phyloP scores from a whole-genome alignment of 2,113 vertebrate species.

The Hemicordylus capensis region DNA sequence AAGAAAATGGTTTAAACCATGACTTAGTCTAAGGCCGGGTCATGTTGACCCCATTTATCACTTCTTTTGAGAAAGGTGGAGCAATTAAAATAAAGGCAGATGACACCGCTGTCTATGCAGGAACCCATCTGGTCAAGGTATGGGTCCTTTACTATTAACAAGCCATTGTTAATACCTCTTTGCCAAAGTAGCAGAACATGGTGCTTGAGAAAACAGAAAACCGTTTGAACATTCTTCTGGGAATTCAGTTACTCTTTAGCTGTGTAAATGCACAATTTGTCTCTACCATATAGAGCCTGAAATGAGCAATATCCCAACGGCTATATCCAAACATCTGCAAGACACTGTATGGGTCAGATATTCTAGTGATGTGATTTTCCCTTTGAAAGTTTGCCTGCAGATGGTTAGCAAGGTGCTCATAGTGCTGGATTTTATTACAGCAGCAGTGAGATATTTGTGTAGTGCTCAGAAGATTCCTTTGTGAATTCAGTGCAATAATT shows the following conservation, averaged over 20 bases:
- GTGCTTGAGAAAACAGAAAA: constrained; percentile 72
- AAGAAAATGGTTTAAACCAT: constrained; percentile 82
- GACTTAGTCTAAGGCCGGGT: constrained; percentile 74
- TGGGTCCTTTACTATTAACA: constrained; percentile 67
- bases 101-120: constrained; percentile 54
- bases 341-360: constrained; percentile 67
- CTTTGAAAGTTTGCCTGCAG: constrained; percentile 72
- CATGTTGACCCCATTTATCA: constrained; percentile 84
- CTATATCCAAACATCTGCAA: constrained; percentile 73
- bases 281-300: constrained; percentile 77
- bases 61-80: constrained; percentile 63
- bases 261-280: constrained; percentile 75
- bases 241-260: constrained; percentile 69
- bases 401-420: constrained; percentile 63
- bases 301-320: constrained; percentile 71
- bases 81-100: constrained; percentile 76
- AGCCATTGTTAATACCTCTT: constrained; percentile 72
- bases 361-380: constrained; percentile 69
- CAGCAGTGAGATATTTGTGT: constrained; percentile 46
- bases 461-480: constrained; percentile 56
- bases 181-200: constrained; percentile 76
- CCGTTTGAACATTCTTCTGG: constrained; percentile 66
- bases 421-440: constrained; percentile 61
- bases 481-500: constrained; percentile 51
- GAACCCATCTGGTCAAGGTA: constrained; percentile 71